Evolutionary conservation across 1,140 invertebrate genomes (phyloP).

Genomic region (Scylla paramamosain): DNA sequence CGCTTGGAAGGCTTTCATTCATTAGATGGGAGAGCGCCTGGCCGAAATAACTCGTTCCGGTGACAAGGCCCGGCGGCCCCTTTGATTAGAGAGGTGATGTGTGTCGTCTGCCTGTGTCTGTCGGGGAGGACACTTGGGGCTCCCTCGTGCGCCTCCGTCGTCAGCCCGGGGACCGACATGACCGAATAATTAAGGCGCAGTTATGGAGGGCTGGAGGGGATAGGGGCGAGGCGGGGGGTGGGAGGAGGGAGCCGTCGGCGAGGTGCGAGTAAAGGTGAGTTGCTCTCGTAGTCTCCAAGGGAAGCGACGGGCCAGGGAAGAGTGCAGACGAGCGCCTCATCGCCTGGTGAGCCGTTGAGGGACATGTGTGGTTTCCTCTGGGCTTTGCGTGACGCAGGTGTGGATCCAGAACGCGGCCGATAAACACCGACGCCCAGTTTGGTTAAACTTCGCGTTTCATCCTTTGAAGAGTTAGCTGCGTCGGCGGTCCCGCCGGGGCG

Average conservation of each 20-base stretch:
- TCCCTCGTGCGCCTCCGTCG: neutral
- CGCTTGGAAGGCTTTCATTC: slow-evolving; percentile 19
- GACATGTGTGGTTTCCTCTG: neutral
- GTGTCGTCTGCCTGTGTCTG: neutral
- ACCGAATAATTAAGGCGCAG: slow-evolving; percentile 21
- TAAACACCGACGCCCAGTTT: neutral
- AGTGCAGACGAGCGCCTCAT: neutral
- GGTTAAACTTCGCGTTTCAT: neutral
- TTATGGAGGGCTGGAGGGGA: neutral
- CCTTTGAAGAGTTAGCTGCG: slow-evolving; percentile 19
- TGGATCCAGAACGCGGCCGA: neutral
- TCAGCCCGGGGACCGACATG: neutral
- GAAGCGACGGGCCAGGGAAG: neutral
- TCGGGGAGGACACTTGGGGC: neutral
- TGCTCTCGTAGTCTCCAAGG: neutral
- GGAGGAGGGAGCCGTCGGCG: neutral
- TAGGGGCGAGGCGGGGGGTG: neutral
- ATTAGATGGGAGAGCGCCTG: neutral
- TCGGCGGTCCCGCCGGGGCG: neutral
- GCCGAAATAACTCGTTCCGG: neutral
- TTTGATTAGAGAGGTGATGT: neutral
- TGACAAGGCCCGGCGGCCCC: neutral
- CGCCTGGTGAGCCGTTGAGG: neutral
- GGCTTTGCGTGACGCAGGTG: neutral
- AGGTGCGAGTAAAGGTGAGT: slow-evolving; percentile 20